Percentiles rank a stretch among this genome's conserved stretches.
phyloP scores from a whole-genome alignment of 2,113 vertebrate species.

The Tenrec ecaudatus region DNA sequence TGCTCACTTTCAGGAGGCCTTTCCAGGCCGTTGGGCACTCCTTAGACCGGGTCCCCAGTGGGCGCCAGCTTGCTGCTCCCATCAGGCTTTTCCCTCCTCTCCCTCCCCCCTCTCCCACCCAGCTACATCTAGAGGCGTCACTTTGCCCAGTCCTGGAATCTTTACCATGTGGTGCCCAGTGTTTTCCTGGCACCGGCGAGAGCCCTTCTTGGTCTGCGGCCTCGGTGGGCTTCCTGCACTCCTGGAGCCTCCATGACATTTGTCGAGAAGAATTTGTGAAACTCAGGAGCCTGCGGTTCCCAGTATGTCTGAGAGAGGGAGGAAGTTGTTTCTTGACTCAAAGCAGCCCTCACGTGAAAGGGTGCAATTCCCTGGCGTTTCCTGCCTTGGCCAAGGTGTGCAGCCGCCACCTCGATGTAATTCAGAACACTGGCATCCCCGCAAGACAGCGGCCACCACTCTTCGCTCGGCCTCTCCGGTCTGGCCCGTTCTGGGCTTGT shows the following conservation, averaged over 20 bases:
- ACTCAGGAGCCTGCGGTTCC: not conserved
- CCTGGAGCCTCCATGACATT: conserved; percentile 21
- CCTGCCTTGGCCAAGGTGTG: no score
- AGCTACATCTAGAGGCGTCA: not conserved
- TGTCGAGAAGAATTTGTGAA: conserved; percentile 60
- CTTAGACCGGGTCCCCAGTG: not conserved
- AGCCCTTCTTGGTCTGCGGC: not conserved
- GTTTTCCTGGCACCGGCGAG: not conserved
- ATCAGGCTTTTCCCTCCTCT: not conserved
- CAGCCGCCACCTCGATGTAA: no score
- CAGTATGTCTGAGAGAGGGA: not conserved
- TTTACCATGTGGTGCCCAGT: not conserved
- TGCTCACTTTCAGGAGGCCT: not conserved
- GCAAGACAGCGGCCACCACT: no score
- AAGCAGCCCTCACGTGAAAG: not conserved
- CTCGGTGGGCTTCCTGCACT: not conserved
- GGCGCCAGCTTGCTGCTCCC: not conserved
- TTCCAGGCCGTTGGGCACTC: no score
- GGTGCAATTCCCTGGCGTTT: no score
- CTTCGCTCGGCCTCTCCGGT: not conserved
- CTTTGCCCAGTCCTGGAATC: not conserved
- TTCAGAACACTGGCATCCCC: not conserved
- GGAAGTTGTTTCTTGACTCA: not conserved
- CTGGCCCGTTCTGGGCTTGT: not conserved
- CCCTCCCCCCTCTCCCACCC: not conserved